Evolutionary conservation across 37 sponge, comb jelly and placozoan species (phyloP).

Genomic region (Theonella swinhoei): DNA sequence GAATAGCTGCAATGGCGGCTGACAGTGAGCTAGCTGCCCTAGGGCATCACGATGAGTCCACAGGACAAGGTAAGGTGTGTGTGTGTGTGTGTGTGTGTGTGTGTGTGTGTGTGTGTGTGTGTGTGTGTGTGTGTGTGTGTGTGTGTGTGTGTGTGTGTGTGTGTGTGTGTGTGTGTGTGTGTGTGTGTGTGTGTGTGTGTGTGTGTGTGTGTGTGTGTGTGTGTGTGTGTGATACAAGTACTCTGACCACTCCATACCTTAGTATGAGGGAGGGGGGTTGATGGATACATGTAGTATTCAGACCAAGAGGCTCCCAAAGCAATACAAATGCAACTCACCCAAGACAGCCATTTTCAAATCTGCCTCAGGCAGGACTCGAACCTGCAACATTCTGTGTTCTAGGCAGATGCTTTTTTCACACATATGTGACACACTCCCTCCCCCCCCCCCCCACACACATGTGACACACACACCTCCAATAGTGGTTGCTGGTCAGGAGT

Average conservation of each 20-base stretch:
- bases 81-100: neutral
- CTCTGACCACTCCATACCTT: neutral
- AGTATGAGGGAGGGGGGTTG: too few species aligned
- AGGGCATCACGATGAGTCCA: conserved; percentile 61
- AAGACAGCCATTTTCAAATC: too few species aligned
- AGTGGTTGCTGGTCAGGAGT: conserved; percentile 17
- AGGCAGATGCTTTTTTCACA: too few species aligned
- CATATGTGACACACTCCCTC: neutral
- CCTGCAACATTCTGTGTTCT: too few species aligned
- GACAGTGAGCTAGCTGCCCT: conserved; percentile 24
- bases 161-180: neutral
- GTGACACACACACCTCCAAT: neutral
- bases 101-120: neutral
- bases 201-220: neutral
- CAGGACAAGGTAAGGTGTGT: conserved; percentile 71
- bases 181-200: neutral
- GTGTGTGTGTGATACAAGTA: neutral
- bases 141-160: neutral
- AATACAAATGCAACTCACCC: too few species aligned
- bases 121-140: neutral
- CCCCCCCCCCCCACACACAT: conserved; percentile 2
- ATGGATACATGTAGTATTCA: too few species aligned
- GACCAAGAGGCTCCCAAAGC: too few species aligned
- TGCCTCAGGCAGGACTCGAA: too few species aligned
- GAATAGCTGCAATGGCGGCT: conserved; percentile 65